A percentile compares a stretch with the other conserved stretches of the same genome.
phyloP scores from a whole-genome alignment of 1,140 invertebrate genomes.

The Leptinotarsa defecta region DNA sequence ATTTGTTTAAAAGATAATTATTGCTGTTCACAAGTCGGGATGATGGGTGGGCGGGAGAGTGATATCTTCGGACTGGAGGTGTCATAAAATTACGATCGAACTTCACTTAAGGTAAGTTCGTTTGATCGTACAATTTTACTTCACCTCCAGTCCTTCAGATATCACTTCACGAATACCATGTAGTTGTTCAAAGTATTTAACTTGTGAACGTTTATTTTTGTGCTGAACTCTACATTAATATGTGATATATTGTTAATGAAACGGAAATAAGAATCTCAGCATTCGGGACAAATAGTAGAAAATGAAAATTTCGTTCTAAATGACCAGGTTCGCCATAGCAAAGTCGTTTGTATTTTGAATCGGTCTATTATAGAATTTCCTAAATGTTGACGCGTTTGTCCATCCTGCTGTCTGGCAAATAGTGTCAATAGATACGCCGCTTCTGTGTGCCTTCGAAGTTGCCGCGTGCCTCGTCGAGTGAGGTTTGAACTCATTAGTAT shows the following conservation, averaged over 20 bases:
- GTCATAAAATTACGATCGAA: too few species aligned
- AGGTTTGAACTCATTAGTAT: constrained; percentile 32
- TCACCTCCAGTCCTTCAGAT: too few species aligned
- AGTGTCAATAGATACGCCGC: constrained; percentile 38
- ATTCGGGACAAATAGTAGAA: background rate
- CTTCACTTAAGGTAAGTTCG: too few species aligned
- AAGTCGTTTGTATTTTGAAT: constrained; percentile 45
- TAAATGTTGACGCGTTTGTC: constrained; percentile 44
- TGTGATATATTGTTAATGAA: too few species aligned
- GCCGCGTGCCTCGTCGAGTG: constrained; percentile 40
- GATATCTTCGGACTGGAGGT: too few species aligned
- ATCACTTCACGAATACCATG: background rate
- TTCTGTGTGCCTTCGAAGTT: constrained; percentile 37
- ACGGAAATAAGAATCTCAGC: too few species aligned
- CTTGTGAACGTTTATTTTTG: background rate
- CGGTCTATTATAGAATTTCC: constrained; percentile 45
- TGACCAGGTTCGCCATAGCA: constrained; percentile 39
- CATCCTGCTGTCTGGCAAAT: constrained; percentile 44
- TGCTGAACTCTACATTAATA: too few species aligned
- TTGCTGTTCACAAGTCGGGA: too few species aligned
- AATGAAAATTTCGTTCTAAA: background rate
- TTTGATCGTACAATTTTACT: too few species aligned
- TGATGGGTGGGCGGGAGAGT: too few species aligned
- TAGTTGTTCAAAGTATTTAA: background rate
- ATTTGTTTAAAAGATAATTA: background rate